These are phyloP conservation scores for Poecilia latipinna DNA, from an alignment of 2,113 vertebrate species.

Conservation along the genomic window DNA sequence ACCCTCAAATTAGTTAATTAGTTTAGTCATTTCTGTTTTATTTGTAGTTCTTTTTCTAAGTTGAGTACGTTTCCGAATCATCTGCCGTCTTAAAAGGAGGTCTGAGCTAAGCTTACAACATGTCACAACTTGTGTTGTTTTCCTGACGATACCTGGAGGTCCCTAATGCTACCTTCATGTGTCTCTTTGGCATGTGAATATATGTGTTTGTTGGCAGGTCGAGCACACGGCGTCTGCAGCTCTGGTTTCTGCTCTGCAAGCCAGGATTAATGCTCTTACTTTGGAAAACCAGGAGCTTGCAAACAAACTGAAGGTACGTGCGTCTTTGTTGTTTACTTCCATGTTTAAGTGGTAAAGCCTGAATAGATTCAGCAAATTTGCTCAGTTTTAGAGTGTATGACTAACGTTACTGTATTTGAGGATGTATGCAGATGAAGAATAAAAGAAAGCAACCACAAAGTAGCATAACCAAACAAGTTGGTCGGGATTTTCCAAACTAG, in stretches of 20 bases:
- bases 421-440: neutral
- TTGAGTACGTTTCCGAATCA: neutral
- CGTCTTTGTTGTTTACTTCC: neutral
- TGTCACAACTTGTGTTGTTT: constrained; percentile 67
- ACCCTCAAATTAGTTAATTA: neutral
- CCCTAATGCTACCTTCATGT: constrained; percentile 49
- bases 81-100: constrained; percentile 67
- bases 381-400: neutral
- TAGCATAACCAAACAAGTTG: neutral
- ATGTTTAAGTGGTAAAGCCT: neutral
- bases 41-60: constrained; percentile 2
- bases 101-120: constrained; percentile 55
- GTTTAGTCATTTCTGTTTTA: constrained; percentile 1
- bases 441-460: neutral
- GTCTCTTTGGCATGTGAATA: constrained; percentile 37
- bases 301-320: constrained; percentile 87
- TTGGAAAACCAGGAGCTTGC: constrained; percentile 92
- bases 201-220: constrained; percentile 75
- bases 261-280: constrained; percentile 89
- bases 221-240: constrained; percentile 81
- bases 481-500: neutral
- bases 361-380: neutral
- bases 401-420: neutral
- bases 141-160: constrained; percentile 61
- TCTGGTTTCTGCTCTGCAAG: constrained; percentile 87